Evolutionary conservation across 2,888 invertebrate species (phyloP), one percentile per base, ranked within the genome.

Genomic region (Cataglyphis albicans): DNA sequence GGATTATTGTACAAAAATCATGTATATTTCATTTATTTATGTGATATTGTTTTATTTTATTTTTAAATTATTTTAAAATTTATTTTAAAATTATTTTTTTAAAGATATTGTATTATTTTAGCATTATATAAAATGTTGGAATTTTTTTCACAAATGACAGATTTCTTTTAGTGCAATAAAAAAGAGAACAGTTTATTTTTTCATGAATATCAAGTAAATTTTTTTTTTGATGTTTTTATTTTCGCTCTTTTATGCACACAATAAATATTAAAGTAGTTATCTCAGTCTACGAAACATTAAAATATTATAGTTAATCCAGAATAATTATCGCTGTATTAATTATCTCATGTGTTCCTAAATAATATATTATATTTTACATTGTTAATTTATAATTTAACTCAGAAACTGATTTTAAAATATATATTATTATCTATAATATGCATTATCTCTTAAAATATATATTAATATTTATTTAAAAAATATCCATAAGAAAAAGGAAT

Each of bases 131-230:
- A n/a, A 52, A 52, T 52, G 0, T 52, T 7, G 52, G 6, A 52
- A 52, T 52, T 52, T n/a, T 7, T 6, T n/a, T 52, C 7, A n/a
- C 7, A 0, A 52, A 52, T 52, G 35, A 0, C 52, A 52, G 7
- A n/a, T 52, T n/a, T 52, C n/a, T n/a, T 52, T 52, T 52, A 52
- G n/a, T n/a, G n/a, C 7, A 52, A 52, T n/a, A 52, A n/a, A n/a
- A n/a, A n/a, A n/a, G 52, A 52, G 52, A 7, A n/a, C n/a, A 52
- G 7, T 52, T 52, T n/a, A 48, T 1, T 48, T 1, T 48, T 48
- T 48, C 44, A 48, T 48, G 15, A 52, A n/a, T 52, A 52, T 52
- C 52, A 52, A 52, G 52, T n/a, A 52, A 52, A 52, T 52, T 52
- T 52, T n/a, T 52, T 52, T 52, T n/a, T 52, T 2, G n/a, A 52